Evolutionary conservation across 2,888 invertebrate species (phyloP), one percentile per base, ranked within the genome.

Genomic region (Leucania comma): DNA sequence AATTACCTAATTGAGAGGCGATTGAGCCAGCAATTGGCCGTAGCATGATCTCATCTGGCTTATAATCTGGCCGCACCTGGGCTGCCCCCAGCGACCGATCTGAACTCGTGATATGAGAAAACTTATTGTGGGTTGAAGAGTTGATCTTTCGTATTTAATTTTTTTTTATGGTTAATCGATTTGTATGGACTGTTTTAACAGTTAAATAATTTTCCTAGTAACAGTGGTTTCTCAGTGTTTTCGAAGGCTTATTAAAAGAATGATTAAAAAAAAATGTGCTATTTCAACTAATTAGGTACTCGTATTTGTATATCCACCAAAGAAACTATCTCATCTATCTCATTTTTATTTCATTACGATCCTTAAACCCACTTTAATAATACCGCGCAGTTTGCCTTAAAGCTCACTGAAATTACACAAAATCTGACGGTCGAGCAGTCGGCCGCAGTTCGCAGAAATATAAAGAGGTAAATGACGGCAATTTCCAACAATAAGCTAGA

Each of bases 401-500:
- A 76, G 75, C 67, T 76, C 68, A 81, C 72, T 74, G 70, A 71
- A 71, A 78, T 72, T 68, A 72, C 61, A 61, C 60, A 61, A 78
- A 80, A 72, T 75, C 76, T 69, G 68, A 63, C 65, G 51, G 51
- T n/a, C 54, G 46, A 24, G 35, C 50, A 67, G 68, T 29, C 51
- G 59, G 22, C 32, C 62, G 65, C 71, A 56, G 60, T 29, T 72
- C 65, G 32, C 67, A 75, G 77, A 85, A 85, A 88, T 86, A 84
- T 89, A 89, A 90, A 88, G 86, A 88, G 87, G 89, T 89, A 90
- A 92, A 93, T 89, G 89, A 83, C 83, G 80, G 90, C 88, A 88
- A 93, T 93, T 91, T 89, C 79, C 85, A 73, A 88, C 89, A 91
- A 90, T 91, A 90, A 91, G 89, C 90, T 85, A 86, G 91, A 93